A percentile compares a stretch with the other conserved stretches of the same genome.
Conservation (phyloP, 2,113 vertebrate genomes). For the Crotalus viridis region DNA sequence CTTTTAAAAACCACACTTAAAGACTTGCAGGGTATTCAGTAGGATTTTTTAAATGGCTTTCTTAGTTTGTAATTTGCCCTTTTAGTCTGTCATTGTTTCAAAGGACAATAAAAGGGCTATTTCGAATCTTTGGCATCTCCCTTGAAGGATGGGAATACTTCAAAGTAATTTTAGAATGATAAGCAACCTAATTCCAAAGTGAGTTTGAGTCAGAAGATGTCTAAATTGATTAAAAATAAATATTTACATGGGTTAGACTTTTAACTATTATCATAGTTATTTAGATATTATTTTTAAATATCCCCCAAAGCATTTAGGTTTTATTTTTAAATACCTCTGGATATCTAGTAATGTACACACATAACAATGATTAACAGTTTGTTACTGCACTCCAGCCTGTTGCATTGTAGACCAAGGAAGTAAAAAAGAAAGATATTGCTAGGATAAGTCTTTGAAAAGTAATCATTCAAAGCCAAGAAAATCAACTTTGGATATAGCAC, state of each 20-base stretch:
- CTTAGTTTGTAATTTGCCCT: not conserved
- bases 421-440: not conserved
- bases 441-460: conserved; percentile 8
- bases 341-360: not conserved
- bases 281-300: conserved; percentile 10
- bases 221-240: not conserved
- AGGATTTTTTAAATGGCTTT: not conserved
- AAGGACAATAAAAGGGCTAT: not conserved
- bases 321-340: conserved; percentile 1
- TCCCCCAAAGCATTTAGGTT: not conserved
- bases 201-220: not conserved
- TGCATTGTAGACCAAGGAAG: not conserved
- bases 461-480: conserved; percentile 24
- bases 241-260: not conserved
- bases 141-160: not conserved
- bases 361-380: conserved; percentile 12
- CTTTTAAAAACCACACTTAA: not conserved
- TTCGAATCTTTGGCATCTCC: not conserved
- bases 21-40: not conserved
- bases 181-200: not conserved
- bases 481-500: conserved; percentile 9
- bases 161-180: not conserved
- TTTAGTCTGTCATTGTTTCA: not conserved
- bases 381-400: conserved; percentile 7
- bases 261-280: not conserved